A percentile compares a stretch with the other conserved stretches of the same genome.
These are phyloP conservation scores for Chloebia gouldiae DNA, from an alignment of 2,113 vertebrate genomes.

Conservation along the genomic window DNA sequence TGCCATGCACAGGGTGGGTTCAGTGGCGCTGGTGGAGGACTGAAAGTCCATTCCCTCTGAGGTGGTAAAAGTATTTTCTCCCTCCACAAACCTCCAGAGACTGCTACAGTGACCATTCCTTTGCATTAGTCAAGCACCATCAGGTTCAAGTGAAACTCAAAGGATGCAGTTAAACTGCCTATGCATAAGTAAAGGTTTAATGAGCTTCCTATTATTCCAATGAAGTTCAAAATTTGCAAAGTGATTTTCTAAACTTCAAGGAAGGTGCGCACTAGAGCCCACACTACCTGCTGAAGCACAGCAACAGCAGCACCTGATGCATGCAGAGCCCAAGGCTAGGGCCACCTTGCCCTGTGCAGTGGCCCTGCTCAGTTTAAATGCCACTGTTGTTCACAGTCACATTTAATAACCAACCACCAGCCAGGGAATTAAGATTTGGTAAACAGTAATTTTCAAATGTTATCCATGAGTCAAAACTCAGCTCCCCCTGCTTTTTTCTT, in stretches of 20 bases:
- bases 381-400: neutral
- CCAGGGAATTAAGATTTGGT: neutral
- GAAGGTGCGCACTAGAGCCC: neutral
- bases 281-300: accelerated
- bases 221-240: neutral
- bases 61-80: accelerated
- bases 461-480: neutral
- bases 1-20: neutral
- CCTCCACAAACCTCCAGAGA: accelerated
- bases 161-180: neutral
- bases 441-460: neutral
- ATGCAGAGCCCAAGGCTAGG: accelerated
- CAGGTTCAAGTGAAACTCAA: neutral
- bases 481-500: accelerated
- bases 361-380: neutral
- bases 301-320: neutral
- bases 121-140: neutral
- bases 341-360: neutral
- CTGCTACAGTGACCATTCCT: neutral
- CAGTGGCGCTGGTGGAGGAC: neutral
- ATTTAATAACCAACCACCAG: neutral
- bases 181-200: neutral
- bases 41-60: accelerated
- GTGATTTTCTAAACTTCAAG: neutral
- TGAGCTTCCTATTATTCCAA: neutral